phyloP scores from a whole-genome alignment of 2,113 vertebrate genomes.

The Suricata suricatta region DNA sequence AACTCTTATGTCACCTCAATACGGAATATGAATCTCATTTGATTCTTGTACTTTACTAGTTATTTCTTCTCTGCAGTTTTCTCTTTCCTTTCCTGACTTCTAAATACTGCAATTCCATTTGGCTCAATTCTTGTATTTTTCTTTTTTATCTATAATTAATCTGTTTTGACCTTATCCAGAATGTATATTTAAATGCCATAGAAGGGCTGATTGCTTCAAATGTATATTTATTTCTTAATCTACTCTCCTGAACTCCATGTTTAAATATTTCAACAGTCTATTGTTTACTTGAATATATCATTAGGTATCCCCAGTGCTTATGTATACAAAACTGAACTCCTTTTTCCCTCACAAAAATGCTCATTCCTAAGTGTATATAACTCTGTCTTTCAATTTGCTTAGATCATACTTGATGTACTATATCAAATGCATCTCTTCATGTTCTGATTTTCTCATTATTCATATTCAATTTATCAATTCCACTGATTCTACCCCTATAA shows the following conservation, averaged over 20 bases:
- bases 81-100: background rate
- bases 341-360: background rate
- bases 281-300: background rate
- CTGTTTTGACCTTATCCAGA: background rate
- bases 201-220: background rate
- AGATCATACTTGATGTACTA: background rate
- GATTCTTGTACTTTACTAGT: background rate
- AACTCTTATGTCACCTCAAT: background rate
- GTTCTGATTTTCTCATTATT: background rate
- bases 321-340: background rate
- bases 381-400: background rate
- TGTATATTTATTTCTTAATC: background rate
- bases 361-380: background rate
- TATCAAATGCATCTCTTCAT: background rate
- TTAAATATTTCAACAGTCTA: background rate
- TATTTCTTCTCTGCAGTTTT: background rate
- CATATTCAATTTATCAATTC: background rate
- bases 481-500: background rate
- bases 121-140: background rate
- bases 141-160: background rate
- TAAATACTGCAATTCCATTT: background rate
- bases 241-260: background rate
- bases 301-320: background rate
- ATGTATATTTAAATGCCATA: background rate
- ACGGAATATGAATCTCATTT: background rate